Evolutionary conservation across 2,113 vertebrate genomes (phyloP), one percentile per base, ranked within the genome.

Genomic region (Clinocottus analis): DNA sequence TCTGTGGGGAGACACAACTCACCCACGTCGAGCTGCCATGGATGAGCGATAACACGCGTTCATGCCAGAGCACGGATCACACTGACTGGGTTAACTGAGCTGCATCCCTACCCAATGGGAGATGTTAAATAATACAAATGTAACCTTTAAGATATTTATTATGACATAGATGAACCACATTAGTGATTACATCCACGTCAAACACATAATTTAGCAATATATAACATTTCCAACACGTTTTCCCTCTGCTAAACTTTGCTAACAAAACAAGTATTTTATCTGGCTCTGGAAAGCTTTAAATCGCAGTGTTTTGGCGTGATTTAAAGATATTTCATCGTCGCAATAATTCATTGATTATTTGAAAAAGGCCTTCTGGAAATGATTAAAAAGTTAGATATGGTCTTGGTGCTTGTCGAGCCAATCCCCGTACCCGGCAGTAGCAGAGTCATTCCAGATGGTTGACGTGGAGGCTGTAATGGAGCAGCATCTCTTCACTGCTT

Each of bases 361-460:
- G 23, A 51, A 68, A 61, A 21, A 49, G 35, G 13, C 3, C 17
- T 45, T 5, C 6, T 68, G 3, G 7, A 49, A 27, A 60, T 10
- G 7, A 55, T 14, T 9, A n/a, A 23, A 60, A 39, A 1, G 13
- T 72, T 21, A 49, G 27, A 63, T 29, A 58, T 21, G 21, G 33
- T 43, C 35, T 29, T 69, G 56, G 65, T 61, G 61, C 68, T 49
- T 35, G 3, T 11, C 27, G 63, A 66, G 69, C 35, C 72, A 60
- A 12, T 35, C 78, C 77, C 49, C 29, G 51, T 82, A 79, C 69
- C 51, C 4, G 33, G 61, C 68, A 68, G 25, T 67, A 77, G 72
- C 84, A 84, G 83, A 72, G 43, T n/a, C 84, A 84, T 84, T 89
- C 90, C 81, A 83, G 72, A 77, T 55, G 79, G 72, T 67, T 82